These are phyloP conservation scores for Megathymus violae DNA, from an alignment of 1,140 invertebrate genomes.

Conservation along the genomic window DNA sequence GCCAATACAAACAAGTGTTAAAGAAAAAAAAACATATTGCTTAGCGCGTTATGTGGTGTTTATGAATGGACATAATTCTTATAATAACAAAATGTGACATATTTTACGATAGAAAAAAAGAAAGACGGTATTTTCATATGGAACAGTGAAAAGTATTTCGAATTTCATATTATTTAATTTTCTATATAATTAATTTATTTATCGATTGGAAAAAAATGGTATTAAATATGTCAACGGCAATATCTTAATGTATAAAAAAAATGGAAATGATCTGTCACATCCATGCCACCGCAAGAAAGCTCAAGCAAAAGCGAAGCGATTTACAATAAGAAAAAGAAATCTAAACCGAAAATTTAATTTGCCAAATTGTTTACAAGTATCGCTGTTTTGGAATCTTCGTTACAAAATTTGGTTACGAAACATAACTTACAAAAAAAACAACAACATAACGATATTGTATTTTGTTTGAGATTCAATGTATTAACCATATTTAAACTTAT, in stretches of 20 bases:
- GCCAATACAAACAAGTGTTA: slow-evolving; percentile 82
- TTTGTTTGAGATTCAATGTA: no score
- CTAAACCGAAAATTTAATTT: slow-evolving; percentile 37
- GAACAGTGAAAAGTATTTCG: neutral
- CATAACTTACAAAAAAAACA: slow-evolving; percentile 10
- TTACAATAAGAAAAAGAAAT: slow-evolving; percentile 52
- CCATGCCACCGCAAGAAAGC: slow-evolving; percentile 71
- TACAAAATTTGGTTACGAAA: slow-evolving; percentile 12
- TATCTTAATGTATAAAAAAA: slow-evolving; percentile 10
- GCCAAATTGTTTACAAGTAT: slow-evolving; percentile 43
- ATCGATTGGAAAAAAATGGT: no score
- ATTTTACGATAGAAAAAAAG: neutral
- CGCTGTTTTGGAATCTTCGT: slow-evolving; percentile 59
- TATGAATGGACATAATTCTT: slow-evolving; percentile 51
- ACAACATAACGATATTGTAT: no score
- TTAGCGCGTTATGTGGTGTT: slow-evolving; percentile 67
- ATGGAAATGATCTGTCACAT: slow-evolving; percentile 53
- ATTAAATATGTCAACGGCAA: no score
- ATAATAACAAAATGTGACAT: neutral
- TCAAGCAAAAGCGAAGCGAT: slow-evolving; percentile 80
- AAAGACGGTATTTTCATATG: neutral
- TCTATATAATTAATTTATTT: no score
- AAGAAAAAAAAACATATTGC: slow-evolving; percentile 75
- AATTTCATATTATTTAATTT: neutral
- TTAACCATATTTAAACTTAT: no score